Evolutionary conservation across 1,140 invertebrate genomes (phyloP).

Genomic region (Pantala flavescens): DNA sequence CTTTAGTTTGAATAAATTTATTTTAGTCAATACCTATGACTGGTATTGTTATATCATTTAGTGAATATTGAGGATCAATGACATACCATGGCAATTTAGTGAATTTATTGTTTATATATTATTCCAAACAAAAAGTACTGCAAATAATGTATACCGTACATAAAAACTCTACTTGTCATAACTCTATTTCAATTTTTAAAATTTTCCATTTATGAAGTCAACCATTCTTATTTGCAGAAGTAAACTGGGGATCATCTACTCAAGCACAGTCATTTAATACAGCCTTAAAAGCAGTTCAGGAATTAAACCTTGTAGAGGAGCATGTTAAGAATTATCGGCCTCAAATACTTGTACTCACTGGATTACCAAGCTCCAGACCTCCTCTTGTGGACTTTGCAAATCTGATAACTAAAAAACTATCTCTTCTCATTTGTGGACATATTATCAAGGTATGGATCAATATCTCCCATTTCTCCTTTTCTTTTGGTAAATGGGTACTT

Average conservation of each 20-base stretch:
- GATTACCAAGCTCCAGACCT: slow-evolving; percentile 45
- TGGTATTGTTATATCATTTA: neutral
- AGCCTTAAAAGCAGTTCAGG: slow-evolving; percentile 45
- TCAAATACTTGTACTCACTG: slow-evolving; percentile 50
- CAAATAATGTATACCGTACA: too few species aligned
- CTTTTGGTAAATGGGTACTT: neutral
- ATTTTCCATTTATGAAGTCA: too few species aligned
- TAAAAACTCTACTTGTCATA: too few species aligned
- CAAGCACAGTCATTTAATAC: slow-evolving; percentile 54
- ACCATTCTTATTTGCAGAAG: slow-evolving; percentile 36
- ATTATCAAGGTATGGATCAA: slow-evolving; percentile 44
- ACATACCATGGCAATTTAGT: too few species aligned
- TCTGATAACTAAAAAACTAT: slow-evolving; percentile 48
- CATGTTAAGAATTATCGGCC: slow-evolving; percentile 60
- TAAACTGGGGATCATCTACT: slow-evolving; percentile 57
- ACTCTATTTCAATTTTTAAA: too few species aligned
- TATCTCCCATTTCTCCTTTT: neutral
- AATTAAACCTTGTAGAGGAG: slow-evolving; percentile 47
- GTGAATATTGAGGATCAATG: neutral
- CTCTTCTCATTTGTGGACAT: slow-evolving; percentile 52
- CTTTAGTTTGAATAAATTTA: too few species aligned
- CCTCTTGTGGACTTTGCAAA: slow-evolving; percentile 52
- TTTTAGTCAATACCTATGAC: too few species aligned
- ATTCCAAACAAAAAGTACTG: too few species aligned
- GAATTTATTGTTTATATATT: too few species aligned